phyloP scores from a whole-genome alignment of 2,113 vertebrate genomes.

The Jacana jacana region DNA sequence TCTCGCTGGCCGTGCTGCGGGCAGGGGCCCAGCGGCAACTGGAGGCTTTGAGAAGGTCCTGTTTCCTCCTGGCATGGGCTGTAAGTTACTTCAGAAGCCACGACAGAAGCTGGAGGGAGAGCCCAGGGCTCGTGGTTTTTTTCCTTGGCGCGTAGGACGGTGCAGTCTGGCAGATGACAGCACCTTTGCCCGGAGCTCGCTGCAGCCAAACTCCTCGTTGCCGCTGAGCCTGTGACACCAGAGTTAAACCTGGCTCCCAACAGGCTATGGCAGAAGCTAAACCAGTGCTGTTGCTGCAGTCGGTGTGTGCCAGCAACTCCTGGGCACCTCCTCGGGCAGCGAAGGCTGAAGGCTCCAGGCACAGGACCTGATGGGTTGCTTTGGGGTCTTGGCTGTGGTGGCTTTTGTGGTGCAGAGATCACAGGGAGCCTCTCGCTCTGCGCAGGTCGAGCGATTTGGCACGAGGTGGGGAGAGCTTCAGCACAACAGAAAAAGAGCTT shows the following conservation, averaged over 20 bases:
- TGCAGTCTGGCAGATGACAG: neutral
- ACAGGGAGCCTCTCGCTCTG: neutral
- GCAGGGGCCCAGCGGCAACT: neutral
- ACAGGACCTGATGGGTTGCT: neutral
- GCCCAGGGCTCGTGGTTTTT: neutral
- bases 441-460: fast-evolving
- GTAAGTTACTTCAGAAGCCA: neutral
- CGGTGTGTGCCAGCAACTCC: neutral
- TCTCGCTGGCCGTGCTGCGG: neutral
- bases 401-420: neutral
- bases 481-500: neutral
- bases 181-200: neutral
- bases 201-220: neutral
- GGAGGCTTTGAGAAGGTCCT: neutral
- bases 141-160: neutral
- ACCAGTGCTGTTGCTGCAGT: neutral
- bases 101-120: neutral
- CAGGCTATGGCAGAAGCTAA: neutral
- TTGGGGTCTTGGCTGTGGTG: neutral
- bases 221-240: no score
- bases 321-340: neutral
- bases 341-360: neutral
- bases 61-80: neutral
- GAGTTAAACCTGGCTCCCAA: neutral
- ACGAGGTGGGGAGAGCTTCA: neutral